Evolutionary conservation across 2,113 vertebrate genomes (phyloP).

Genomic region (Gymnogyps californianus): DNA sequence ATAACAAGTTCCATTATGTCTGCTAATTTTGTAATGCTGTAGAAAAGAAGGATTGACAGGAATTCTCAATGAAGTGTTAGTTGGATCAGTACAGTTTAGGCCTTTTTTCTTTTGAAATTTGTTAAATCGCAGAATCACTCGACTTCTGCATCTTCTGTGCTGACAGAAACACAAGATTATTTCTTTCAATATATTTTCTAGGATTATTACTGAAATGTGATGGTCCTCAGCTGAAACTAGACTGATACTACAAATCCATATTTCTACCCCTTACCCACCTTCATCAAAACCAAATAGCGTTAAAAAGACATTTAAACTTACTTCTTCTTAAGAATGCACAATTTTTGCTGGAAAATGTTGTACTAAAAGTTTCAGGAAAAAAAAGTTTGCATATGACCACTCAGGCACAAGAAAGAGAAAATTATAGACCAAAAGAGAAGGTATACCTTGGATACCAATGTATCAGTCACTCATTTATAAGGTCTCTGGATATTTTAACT

Average conservation of each 20-base stretch:
- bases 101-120: not conserved
- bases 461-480: not conserved
- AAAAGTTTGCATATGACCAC: not conserved
- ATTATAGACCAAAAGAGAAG: not conserved
- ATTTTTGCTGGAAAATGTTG: not conserved
- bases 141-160: not conserved
- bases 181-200: not conserved
- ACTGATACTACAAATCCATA: not conserved
- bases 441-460: not conserved
- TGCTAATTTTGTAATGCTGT: not conserved
- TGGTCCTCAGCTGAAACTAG: not conserved
- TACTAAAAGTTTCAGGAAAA: not conserved
- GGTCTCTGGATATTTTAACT: not conserved
- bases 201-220: not conserved
- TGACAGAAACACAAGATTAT: not conserved
- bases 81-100: not conserved
- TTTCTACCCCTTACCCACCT: not conserved
- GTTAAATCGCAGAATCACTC: not conserved
- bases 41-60: not conserved
- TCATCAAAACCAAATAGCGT: not conserved
- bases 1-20: not conserved
- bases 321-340: not conserved
- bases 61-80: not conserved
- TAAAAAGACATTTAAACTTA: not conserved
- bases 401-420: not conserved